Evolutionary conservation across 37 sponge, comb jelly and placozoan species (phyloP).

Genomic region (Petrosia ficiformis): DNA sequence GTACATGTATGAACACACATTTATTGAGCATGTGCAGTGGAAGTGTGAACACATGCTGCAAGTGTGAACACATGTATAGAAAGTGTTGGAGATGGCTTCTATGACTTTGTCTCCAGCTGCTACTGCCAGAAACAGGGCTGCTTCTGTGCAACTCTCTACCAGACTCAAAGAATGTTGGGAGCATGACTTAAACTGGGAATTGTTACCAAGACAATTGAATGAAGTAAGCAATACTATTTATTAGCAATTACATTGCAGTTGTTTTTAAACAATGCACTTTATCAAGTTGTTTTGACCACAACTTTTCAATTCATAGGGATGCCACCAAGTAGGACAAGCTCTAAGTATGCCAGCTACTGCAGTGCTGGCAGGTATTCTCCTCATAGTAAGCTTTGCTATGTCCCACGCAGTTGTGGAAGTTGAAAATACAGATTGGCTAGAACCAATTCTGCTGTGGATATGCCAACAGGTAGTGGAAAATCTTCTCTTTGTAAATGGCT

Average conservation of each 20-base stretch:
- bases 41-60: background rate
- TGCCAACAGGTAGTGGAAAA: conserved; percentile 44
- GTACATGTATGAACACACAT: background rate
- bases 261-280: too few species aligned
- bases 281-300: background rate
- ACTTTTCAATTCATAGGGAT: conserved; percentile 9
- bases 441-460: conserved; percentile 42
- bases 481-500: conserved; percentile 23
- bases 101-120: background rate
- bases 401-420: conserved; percentile 18
- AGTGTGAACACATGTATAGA: background rate
- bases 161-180: conserved; percentile 18
- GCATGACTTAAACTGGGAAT: conserved; percentile 18
- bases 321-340: conserved; percentile 25
- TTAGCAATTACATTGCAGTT: background rate
- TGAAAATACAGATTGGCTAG: conserved; percentile 34
- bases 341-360: conserved; percentile 31
- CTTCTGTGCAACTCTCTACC: background rate
- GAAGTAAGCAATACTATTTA: background rate
- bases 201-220: background rate
- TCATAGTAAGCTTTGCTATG: background rate
- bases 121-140: background rate
- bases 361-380: conserved; percentile 9
- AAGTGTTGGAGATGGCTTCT: background rate
- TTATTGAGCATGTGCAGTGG: background rate